Percentiles rank a stretch among this genome's conserved stretches.
Evolutionary conservation across 1,140 invertebrate species (phyloP).

Genomic region (Ephestia elutella): DNA sequence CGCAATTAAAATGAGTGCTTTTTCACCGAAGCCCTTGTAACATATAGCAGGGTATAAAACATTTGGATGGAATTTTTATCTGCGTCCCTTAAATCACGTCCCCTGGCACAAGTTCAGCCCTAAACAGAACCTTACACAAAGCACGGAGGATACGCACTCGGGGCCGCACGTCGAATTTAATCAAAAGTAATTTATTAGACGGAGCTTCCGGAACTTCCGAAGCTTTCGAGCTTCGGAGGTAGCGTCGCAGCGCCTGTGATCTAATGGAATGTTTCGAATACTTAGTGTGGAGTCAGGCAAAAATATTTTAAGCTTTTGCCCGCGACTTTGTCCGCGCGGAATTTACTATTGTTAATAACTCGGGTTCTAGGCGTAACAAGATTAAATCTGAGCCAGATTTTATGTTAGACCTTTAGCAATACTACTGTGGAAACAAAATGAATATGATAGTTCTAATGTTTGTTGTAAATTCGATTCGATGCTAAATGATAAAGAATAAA

Average conservation of each 20-base stretch:
- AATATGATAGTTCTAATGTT: too few species aligned
- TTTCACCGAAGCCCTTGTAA: too few species aligned
- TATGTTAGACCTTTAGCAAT: too few species aligned
- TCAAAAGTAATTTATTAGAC: constrained; percentile 5
- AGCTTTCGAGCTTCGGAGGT: neutral
- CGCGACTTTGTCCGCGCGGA: too few species aligned
- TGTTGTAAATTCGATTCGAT: too few species aligned
- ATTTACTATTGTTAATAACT: too few species aligned
- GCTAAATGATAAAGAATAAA: too few species aligned
- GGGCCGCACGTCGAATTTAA: neutral
- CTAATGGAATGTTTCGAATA: neutral
- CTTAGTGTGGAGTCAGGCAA: neutral
- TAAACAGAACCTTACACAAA: neutral
- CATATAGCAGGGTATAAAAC: neutral
- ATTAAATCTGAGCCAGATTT: too few species aligned
- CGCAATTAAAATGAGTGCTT: too few species aligned
- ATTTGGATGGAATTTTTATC: neutral
- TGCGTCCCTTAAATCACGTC: neutral
- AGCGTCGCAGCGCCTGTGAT: neutral
- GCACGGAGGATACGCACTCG: neutral
- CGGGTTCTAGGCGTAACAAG: too few species aligned
- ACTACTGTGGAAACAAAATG: too few species aligned
- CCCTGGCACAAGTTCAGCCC: neutral
- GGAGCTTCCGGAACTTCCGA: neutral
- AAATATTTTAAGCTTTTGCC: too few species aligned